Percentiles rank a stretch among this genome's conserved stretches.
phyloP scores from a whole-genome alignment of 2,888 invertebrate genomes.

The Arge pagana region DNA sequence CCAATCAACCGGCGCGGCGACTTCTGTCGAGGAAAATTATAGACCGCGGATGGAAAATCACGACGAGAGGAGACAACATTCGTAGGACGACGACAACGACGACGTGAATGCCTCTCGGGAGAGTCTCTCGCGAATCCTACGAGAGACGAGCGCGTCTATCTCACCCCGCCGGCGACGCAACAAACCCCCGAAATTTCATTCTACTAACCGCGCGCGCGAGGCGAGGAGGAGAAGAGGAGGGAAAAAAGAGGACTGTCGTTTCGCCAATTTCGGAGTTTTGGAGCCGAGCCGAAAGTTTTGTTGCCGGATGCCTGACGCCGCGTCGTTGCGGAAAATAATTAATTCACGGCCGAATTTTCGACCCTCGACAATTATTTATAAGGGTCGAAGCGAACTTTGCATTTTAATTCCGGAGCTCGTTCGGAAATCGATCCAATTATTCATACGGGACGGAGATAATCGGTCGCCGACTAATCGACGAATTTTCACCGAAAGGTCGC shows the following conservation, averaged over 20 bases:
- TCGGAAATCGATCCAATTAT: conserved; percentile 7
- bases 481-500: too few species aligned
- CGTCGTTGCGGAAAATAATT: conserved; percentile 9
- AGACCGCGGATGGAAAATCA: conserved; percentile 14
- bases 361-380: conserved; percentile 17
- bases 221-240: conserved; percentile 23
- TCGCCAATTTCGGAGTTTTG: too few species aligned
- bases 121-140: too few species aligned
- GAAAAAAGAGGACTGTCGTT: conserved; percentile 29
- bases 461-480: too few species aligned
- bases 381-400: conserved; percentile 13
- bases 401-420: conserved; percentile 18
- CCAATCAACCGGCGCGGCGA: conserved; percentile 11
- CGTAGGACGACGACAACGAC: too few species aligned
- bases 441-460: too few species aligned
- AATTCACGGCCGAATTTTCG: conserved; percentile 16
- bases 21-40: conserved; percentile 17
- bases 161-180: conserved; percentile 31
- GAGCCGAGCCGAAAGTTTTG: conserved; percentile 32
- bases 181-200: conserved; percentile 39
- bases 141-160: background rate
- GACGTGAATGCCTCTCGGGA: too few species aligned
- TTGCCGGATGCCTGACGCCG: conserved; percentile 28
- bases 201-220: conserved; percentile 13
- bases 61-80: too few species aligned